These are phyloP conservation scores for Premnoplex brunnescens DNA, from an alignment of 2,797 vertebrate species.

Conservation along the genomic window DNA sequence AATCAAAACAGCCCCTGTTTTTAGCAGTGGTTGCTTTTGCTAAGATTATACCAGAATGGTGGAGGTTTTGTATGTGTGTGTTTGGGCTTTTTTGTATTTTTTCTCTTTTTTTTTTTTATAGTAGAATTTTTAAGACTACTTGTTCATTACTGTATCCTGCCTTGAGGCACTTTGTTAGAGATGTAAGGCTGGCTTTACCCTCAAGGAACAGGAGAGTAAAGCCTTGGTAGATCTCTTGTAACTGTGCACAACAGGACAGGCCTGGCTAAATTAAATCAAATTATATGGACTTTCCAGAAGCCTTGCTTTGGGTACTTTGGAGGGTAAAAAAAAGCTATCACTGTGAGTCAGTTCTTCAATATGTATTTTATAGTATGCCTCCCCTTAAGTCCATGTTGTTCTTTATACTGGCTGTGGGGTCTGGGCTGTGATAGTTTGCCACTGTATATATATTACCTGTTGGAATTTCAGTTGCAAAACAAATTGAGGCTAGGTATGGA, in stretches of 20 bases:
- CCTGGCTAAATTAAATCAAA: neutral
- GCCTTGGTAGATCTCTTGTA: neutral
- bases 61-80: neutral
- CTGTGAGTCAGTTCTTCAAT: neutral
- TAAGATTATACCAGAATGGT: neutral
- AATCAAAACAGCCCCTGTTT: neutral
- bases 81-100: neutral
- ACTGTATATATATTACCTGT: neutral
- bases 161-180: neutral
- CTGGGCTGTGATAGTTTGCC: neutral
- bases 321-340: accelerated
- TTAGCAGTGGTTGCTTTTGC: neutral
- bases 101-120: neutral
- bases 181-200: neutral
- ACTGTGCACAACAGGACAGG: neutral
- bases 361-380: neutral
- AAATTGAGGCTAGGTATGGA: neutral
- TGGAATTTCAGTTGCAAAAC: neutral
- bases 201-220: neutral
- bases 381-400: neutral
- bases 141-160: neutral
- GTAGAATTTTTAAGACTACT: neutral
- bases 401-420: neutral
- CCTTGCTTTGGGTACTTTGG: neutral
- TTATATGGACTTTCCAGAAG: neutral